Base-by-base conservation (phyloP, 2,113 vertebrate genomes). In the Lucifuga dentata region DNA sequence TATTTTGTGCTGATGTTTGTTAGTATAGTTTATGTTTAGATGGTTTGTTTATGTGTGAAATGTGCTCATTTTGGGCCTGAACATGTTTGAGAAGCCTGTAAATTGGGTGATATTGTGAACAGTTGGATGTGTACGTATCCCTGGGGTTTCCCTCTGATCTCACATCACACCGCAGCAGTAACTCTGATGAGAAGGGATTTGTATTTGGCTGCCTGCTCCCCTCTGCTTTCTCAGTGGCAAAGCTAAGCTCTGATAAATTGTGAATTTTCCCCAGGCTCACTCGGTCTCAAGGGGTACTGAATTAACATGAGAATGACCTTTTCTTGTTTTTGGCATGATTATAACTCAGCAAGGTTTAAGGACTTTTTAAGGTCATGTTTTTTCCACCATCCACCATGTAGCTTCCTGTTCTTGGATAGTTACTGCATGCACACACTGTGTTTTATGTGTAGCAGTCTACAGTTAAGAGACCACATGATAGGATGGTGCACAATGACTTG, bases 151-250 rank as follows among this genome's bases (percentile, higher is more conserved):
- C 82, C 70, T 80, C 78, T 82, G 79, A 80, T 86, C 73, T 78
- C 78, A 45, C 81, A 78, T 88, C 78, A 79, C 83, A 81, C 60
- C 85, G 81, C 84, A 61, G 83, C 85, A 84, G 79, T 89, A 89
- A 81, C 86, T 89, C 78, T 79, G 73, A 90, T 76, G 88, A 87
- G 75, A 81, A 71, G 83, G 84, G 87, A 89, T 90, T 90, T 89
- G 90, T 92, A 88, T 92, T 86, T 78, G 84, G 69, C 79, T 83
- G 81, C 85, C 85, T 87, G 83, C 83, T 88, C 77, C 77, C 64
- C 57, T 82, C 86, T 86, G 80, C 80, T 59, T 80, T 65, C 74
- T 77, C 60, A 29, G 70, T 50, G 81, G 81, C 15, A 23, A 81
- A 74, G 78, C 78, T 75, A 73, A 76, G 86, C 85, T 78, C 64